A percentile compares a stretch with the other conserved stretches of the same genome.
Evolutionary conservation across 2,888 invertebrate species (phyloP).

Genomic region (Caenorhabditis angaria): DNA sequence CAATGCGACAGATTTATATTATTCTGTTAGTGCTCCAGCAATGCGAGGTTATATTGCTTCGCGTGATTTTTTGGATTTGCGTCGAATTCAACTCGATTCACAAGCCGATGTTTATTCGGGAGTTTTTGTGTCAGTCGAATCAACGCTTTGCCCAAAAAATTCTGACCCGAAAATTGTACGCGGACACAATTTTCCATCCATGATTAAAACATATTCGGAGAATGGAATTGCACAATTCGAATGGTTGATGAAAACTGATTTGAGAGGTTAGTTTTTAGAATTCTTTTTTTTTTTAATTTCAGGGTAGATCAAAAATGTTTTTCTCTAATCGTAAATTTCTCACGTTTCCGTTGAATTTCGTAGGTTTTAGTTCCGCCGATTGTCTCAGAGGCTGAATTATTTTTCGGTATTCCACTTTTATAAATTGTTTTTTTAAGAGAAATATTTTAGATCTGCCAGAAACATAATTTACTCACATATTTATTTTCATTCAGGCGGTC

Average conservation of each 20-base stretch:
- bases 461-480: too few relatives aligned
- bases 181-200: conserved; percentile 49
- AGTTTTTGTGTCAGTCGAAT: conserved; percentile 50
- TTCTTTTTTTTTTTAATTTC: conserved; percentile 3
- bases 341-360: too few relatives aligned
- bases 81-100: conserved; percentile 33
- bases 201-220: conserved; percentile 34
- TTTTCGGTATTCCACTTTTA: too few relatives aligned
- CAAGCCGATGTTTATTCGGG: conserved; percentile 30
- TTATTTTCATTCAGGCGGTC: conserved; percentile 32
- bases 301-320: too few relatives aligned
- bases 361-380: too few relatives aligned
- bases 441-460: background rate
- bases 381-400: too few relatives aligned
- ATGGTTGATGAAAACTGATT: conserved; percentile 56
- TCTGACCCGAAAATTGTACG: conserved; percentile 43
- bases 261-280: conserved; percentile 20
- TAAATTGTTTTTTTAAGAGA: conserved; percentile 9
- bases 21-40: conserved; percentile 63
- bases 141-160: conserved; percentile 41
- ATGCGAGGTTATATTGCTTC: conserved; percentile 66
- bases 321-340: too few relatives aligned
- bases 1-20: conserved; percentile 58
- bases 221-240: conserved; percentile 34
- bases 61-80: conserved; percentile 50